Base-by-base conservation (phyloP, 2,888 invertebrate genomes). In the Stenodema calcarata region DNA sequence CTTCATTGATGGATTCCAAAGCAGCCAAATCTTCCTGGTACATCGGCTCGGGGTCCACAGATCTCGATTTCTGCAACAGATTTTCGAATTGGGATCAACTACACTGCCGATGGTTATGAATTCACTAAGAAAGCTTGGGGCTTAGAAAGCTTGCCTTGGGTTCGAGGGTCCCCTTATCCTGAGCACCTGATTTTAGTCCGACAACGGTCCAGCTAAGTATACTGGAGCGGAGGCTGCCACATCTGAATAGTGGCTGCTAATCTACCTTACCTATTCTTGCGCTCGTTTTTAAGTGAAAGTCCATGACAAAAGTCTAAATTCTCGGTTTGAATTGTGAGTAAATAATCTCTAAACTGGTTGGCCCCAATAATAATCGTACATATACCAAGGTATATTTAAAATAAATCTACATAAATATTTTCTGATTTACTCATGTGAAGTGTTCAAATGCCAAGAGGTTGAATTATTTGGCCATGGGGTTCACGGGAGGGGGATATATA, bases 1-100 rank as follows among this genome's bases (percentile, higher is more conserved):
- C 95, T 90, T 97, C 96, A n/a, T 93, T 93, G 4, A 96, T 92
- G 87, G 92, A 92, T 88, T 96, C 95, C 76, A 97, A 91, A 3
- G 95, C 95, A 0, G 96, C 96, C 88, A 97, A 92, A 92, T 97
- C 97, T 92, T 97, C 97, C 0, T 95, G 94, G 90, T 94, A 93
- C 95, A 97, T 95, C 0, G 93, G 93, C 90, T 96, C 95, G 0
- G 88, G 87, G 0, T 85, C 88, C 44, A 86, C 44, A 28, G 79
- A 75, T 11, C 62, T 82, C 86, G 75, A 44, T 78, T 78, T 78
- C 78, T 78, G 47, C 41, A 78, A 78, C 7, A 3, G 9, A 11
- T 23, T 9, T 12, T 23, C 18, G 4, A 23, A 23, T 62, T 27
- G 9, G 62, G 62, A 62, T 78, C 18, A 73, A 69, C 69, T 69